phyloP scores from a whole-genome alignment of 1,140 invertebrate genomes.

The Apis mellifera region Amel_HAv3.1 CM009934.2:11344501-11345000 shows the following conservation, averaged over 20 bases:
- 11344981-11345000: accelerated
- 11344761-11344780: slow-evolving; percentile 64
- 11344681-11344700: neutral
- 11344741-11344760: slow-evolving; percentile 54
- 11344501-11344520: slow-evolving; percentile 8
- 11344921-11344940: no score
- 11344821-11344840: slow-evolving; percentile 69
- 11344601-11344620: slow-evolving; percentile 4
- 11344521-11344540: neutral
- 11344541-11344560: neutral
- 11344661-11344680: slow-evolving; percentile 11
- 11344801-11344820: slow-evolving; percentile 57
- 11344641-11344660: neutral
- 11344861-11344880: slow-evolving; percentile 60
- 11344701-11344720: no score
- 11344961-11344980: neutral
- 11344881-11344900: slow-evolving; percentile 36
- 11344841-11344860: slow-evolving; percentile 57
- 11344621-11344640: neutral
- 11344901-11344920: neutral
- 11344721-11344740: neutral
- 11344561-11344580: slow-evolving; percentile 16
- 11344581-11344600: neutral
- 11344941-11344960: slow-evolving; percentile 30
- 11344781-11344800: slow-evolving; percentile 71